Evolutionary conservation across 2,797 vertebrate genomes (phyloP), one percentile per base, ranked within the genome.

Genomic region (Novumbra hubbsi): DNA sequence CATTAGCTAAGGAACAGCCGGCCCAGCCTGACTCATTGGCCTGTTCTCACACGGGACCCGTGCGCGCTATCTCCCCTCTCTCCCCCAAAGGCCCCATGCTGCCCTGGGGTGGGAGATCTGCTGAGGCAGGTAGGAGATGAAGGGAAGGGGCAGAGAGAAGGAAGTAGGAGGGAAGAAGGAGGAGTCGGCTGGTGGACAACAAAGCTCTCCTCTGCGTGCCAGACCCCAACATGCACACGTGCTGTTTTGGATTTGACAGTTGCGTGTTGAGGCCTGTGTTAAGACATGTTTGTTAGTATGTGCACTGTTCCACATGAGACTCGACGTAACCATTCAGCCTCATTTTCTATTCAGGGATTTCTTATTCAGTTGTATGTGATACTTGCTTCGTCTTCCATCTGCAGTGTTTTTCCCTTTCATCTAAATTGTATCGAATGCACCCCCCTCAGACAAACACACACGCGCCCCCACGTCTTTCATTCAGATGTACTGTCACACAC

Each of bases 181-280:
- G 75, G 28, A 73, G 48, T 8, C 48, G 50, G 72, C 65, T 30
- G 66, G 78, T 68, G 64, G 21, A 85, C 80, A 82, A 91, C 89
- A 91, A 88, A 86, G 88, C 80, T 15, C 17, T 68, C 65, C 88
- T 88, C 78, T 90, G 90, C 91, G 78, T 88, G 74, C 83, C 73
- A 84, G 82, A 80, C 77, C 78, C 81, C 78, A 82, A 89, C 82
- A 82, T 86, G 88, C 85, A 85, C 85, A 52, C 85, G 86, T 75
- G 75, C 84, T 87, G 82, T 80, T 73, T 45, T 80, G 75, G 84
- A 85, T 81, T 80, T 78, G 83, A 81, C 75, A 74, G 74, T n/a
- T 71, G 80, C 83, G 76, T 80, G 27, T 34, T 11, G 16, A 30
- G 17, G 63, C 30, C 12, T 19, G 9, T 19, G 27, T 3, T 34